These are phyloP conservation scores for Drosophila siamana DNA, from an alignment of 2,888 invertebrate genomes.

Conservation along the genomic window DNA sequence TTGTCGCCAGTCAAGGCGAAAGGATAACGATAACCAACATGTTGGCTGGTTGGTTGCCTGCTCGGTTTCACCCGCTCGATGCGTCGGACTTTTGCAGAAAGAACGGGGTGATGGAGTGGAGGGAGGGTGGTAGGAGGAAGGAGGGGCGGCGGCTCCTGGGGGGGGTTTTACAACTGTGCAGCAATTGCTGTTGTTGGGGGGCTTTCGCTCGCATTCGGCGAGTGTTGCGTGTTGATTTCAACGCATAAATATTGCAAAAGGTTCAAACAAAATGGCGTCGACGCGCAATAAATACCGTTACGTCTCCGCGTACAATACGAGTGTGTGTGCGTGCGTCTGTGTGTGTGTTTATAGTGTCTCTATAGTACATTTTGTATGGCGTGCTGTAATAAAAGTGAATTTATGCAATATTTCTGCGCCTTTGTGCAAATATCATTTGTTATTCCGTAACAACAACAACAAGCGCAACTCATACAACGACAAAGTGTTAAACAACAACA, in stretches of 20 bases:
- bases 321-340: conserved; percentile 14
- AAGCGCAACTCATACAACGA: conserved; percentile 35
- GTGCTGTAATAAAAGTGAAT: conserved; percentile 77
- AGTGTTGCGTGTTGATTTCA: conserved; percentile 80
- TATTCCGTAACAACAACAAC: conserved; percentile 56
- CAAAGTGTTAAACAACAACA: conserved; percentile 15
- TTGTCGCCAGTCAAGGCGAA: conserved; percentile 72
- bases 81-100: conserved; percentile 13
- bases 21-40: conserved; percentile 76
- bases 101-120: background rate
- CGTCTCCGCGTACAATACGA: conserved; percentile 23
- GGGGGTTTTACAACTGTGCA: conserved; percentile 33
- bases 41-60: conserved; percentile 53
- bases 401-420: conserved; percentile 79
- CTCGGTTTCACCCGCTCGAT: conserved; percentile 25
- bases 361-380: conserved; percentile 37
- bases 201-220: conserved; percentile 50
- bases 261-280: conserved; percentile 80
- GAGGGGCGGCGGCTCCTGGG: background rate
- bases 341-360: conserved; percentile 35
- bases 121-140: background rate
- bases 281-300: conserved; percentile 77
- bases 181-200: conserved; percentile 43
- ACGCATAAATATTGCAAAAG: conserved; percentile 80
- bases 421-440: conserved; percentile 77